Evolutionary conservation across 1,140 invertebrate species (phyloP).

Genomic region (Melitaea cinxia): DNA sequence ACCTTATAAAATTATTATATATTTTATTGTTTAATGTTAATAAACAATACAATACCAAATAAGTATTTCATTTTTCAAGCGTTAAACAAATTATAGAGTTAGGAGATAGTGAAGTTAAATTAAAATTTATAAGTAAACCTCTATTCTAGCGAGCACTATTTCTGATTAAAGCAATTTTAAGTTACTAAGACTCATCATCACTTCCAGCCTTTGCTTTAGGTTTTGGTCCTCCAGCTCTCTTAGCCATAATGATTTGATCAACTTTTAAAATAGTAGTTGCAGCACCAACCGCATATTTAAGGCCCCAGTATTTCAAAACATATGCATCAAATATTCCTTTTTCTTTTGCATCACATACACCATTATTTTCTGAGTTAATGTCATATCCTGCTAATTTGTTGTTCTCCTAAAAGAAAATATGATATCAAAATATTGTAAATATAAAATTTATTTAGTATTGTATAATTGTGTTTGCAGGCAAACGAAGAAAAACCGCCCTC

Average conservation of each 20-base stretch:
- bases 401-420: conserved; percentile 83
- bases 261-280: conserved; percentile 97
- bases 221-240: conserved; percentile 97
- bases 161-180: conserved; percentile 12
- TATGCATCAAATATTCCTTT: conserved; percentile 92
- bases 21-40: conserved; percentile 7
- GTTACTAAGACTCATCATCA: conserved; percentile 86
- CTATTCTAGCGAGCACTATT: conserved; percentile 20
- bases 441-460: neutral
- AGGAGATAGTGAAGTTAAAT: conserved; percentile 19
- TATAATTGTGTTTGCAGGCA: too few relatives aligned
- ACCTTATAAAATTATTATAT: too few relatives aligned
- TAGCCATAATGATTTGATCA: conserved; percentile 99
- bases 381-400: conserved; percentile 93
- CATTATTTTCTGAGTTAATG: conserved; percentile 88
- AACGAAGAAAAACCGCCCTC: too few relatives aligned
- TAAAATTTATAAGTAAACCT: conserved; percentile 26
- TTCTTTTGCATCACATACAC: conserved; percentile 88
- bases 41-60: conserved; percentile 14
- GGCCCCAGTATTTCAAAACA: conserved; percentile 94
- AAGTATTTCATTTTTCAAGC: conserved; percentile 27
- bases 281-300: conserved; percentile 97
- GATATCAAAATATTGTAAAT: neutral
- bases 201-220: conserved; percentile 85
- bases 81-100: conserved; percentile 8